Conservation (phyloP, 92 coral and sea anemone species). For the Zoanthus sociatus region DNA sequence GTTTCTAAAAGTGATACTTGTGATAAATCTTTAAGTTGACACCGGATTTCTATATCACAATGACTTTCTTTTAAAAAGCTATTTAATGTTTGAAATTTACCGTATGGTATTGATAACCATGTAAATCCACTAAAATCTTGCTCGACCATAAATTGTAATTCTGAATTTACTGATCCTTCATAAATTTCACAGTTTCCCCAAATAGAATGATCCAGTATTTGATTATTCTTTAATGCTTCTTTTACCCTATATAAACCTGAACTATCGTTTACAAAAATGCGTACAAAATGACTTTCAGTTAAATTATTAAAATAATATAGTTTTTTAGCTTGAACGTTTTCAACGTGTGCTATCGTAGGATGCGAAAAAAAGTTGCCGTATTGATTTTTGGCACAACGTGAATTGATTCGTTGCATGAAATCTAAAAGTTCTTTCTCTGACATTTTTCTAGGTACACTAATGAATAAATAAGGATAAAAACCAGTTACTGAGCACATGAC, state of each 20-base stretch:
- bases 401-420: constrained; percentile 1
- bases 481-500: not conserved
- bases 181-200: not conserved
- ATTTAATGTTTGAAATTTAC: not conserved
- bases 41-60: not conserved
- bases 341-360: constrained; percentile 1
- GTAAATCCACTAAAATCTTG: not conserved
- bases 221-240: not conserved
- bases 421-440: not conserved
- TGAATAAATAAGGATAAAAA: not conserved
- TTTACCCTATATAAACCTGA: not conserved
- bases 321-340: not conserved
- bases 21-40: not conserved
- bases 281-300: not conserved
- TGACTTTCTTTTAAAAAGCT: not conserved
- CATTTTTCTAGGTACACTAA: not conserved
- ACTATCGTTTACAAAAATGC: not conserved
- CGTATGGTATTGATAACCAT: not conserved
- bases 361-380: not conserved
- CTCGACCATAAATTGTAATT: not conserved
- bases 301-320: no score
- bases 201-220: not conserved
- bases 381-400: not conserved
- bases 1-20: not conserved
- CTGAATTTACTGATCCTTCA: not conserved